Evolutionary conservation across 2,797 vertebrate genomes (phyloP).

Genomic region (Pelobates cultripes): DNA sequence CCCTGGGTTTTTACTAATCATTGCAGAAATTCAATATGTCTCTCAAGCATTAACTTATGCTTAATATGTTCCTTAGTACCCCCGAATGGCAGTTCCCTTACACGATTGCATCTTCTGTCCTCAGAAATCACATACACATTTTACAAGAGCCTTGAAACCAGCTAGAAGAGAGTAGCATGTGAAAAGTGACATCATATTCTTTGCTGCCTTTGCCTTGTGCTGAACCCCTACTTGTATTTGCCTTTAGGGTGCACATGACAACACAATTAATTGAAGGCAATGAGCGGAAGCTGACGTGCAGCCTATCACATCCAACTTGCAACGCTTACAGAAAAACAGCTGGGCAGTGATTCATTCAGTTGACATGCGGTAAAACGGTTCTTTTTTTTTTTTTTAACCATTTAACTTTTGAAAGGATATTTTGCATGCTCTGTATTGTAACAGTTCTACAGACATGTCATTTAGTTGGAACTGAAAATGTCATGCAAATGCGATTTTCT

Average conservation of each 20-base stretch:
- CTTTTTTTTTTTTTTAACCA: conserved; percentile 30
- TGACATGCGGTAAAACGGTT: conserved; percentile 9
- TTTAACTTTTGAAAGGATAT: conserved; percentile 7
- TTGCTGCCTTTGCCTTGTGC: conserved; percentile 14
- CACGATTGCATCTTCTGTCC: conserved; percentile 10
- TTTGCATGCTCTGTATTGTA: background rate
- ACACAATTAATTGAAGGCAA: conserved; percentile 26
- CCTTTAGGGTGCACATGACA: conserved; percentile 38
- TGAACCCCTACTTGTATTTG: conserved; percentile 30
- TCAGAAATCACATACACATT: background rate
- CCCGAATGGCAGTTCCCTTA: conserved; percentile 32
- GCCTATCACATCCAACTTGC: conserved; percentile 8
- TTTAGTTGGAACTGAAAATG: background rate
- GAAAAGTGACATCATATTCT: conserved; percentile 20
- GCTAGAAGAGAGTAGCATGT: conserved; percentile 10
- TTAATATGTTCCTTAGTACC: conserved; percentile 26
- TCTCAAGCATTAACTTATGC: conserved; percentile 4
- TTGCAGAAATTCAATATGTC: too few relatives aligned
- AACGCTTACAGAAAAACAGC: conserved; percentile 7
- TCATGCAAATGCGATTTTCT: too few relatives aligned
- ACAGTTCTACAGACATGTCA: background rate
- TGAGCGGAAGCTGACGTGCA: conserved; percentile 23
- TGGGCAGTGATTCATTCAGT: conserved; percentile 26
- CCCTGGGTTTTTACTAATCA: too few relatives aligned
- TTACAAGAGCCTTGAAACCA: conserved; percentile 1